These are phyloP conservation scores for Brenthis daphne DNA, from an alignment of 2,888 invertebrate species.

Conservation along the genomic window DNA sequence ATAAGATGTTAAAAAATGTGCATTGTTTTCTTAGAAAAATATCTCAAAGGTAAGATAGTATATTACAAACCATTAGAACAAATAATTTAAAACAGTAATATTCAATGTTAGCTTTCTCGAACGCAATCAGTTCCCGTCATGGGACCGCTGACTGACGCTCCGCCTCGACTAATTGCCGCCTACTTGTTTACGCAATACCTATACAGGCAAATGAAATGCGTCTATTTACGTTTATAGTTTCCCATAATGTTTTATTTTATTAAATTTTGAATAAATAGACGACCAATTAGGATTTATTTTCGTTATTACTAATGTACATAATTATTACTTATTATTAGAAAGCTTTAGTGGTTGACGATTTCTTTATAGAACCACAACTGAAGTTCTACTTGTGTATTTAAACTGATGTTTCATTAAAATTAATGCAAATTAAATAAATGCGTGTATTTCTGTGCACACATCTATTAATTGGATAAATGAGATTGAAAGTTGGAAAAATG, in stretches of 20 bases:
- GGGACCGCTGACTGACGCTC: constrained; percentile 52
- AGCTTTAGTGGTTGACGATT: too few relatives aligned
- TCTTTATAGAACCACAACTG: too few relatives aligned
- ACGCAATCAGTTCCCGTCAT: constrained; percentile 52
- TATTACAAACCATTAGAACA: constrained; percentile 27
- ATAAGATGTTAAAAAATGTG: background rate
- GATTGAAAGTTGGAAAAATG: too few relatives aligned
- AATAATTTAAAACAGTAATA: constrained; percentile 34
- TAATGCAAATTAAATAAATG: too few relatives aligned
- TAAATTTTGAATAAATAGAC: too few relatives aligned
- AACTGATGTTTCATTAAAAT: too few relatives aligned
- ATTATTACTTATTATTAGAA: too few relatives aligned
- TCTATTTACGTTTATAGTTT: constrained; percentile 8
- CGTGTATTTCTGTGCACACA: too few relatives aligned
- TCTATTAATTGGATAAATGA: too few relatives aligned
- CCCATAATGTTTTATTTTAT: background rate
- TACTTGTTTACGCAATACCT: constrained; percentile 66
- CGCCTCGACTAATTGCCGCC: constrained; percentile 69
- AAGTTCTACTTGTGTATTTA: too few relatives aligned
- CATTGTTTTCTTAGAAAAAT: background rate
- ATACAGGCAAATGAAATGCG: constrained; percentile 50
- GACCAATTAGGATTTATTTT: too few relatives aligned
- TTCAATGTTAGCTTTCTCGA: constrained; percentile 35
- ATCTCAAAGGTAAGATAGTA: constrained; percentile 12
- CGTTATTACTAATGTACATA: too few relatives aligned